These are phyloP conservation scores for Phainopepla nitens DNA, from an alignment of 2,113 vertebrate genomes.

Conservation along the genomic window DNA sequence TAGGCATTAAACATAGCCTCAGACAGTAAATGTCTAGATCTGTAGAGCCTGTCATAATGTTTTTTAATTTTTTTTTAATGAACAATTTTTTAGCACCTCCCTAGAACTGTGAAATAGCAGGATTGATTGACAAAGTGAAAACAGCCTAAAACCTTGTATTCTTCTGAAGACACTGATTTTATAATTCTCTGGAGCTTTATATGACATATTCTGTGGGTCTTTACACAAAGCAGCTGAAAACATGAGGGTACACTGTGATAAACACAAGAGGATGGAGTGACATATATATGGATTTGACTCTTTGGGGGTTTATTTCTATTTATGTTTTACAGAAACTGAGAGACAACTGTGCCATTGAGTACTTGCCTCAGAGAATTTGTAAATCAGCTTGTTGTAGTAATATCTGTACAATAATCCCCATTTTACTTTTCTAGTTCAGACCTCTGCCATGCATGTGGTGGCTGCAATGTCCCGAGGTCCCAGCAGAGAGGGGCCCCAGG, in stretches of 20 bases:
- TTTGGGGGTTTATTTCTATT: background rate
- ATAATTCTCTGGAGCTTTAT: background rate
- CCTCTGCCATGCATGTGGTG: background rate
- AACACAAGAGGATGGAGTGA: background rate
- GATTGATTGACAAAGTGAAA: background rate
- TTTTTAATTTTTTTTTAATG: background rate
- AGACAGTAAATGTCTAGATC: background rate
- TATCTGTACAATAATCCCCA: background rate
- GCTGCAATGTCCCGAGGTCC: background rate
- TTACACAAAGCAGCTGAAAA: background rate
- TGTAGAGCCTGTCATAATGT: background rate
- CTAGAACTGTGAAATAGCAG: background rate
- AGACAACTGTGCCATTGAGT: background rate
- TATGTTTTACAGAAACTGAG: background rate
- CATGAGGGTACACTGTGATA: background rate
- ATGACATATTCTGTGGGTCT: background rate
- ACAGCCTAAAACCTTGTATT: background rate
- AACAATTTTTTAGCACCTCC: background rate
- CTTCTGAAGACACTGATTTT: background rate
- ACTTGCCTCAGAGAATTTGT: background rate
- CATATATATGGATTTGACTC: background rate
- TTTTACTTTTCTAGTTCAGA: background rate
- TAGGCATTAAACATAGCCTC: background rate
- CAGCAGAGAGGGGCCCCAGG: background rate
- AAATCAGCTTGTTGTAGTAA: background rate